Conservation (phyloP, 2,888 invertebrate genomes). For the Malthinus flaveolus region DNA sequence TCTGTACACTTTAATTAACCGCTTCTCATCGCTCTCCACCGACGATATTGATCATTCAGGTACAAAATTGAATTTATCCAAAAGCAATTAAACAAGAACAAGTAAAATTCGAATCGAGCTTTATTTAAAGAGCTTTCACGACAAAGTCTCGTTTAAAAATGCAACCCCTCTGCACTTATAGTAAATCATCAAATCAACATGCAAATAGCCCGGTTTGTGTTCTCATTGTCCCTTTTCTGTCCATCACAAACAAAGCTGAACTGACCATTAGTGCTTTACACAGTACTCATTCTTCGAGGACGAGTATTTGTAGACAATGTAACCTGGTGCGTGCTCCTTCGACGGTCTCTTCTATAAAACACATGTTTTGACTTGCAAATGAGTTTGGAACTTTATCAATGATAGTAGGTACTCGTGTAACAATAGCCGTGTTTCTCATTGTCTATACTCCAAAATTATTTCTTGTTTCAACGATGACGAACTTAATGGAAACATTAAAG, state of each 20-base stretch:
- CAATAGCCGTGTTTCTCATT: conserved; percentile 29
- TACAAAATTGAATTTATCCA: conserved; percentile 36
- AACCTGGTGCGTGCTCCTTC: conserved; percentile 28
- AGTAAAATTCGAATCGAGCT: conserved; percentile 30
- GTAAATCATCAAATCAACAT: conserved; percentile 37
- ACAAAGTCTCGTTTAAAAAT: conserved; percentile 33
- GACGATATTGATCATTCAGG: conserved; percentile 37
- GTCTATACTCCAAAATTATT: conserved; percentile 21
- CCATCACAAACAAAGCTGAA: conserved; percentile 33
- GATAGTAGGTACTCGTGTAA: conserved; percentile 30
- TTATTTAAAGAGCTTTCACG: conserved; percentile 21
- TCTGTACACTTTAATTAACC: conserved; percentile 46
- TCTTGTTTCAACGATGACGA: conserved; percentile 9
- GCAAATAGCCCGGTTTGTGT: conserved; percentile 32
- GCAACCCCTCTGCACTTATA: conserved; percentile 25
- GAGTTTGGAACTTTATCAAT: conserved; percentile 34
- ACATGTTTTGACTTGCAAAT: conserved; percentile 39
- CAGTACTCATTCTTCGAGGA: conserved; percentile 30
- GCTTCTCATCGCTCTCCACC: conserved; percentile 29
- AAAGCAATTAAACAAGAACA: conserved; percentile 6
- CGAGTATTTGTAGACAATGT: conserved; percentile 23
- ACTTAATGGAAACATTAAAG: conserved; percentile 21
- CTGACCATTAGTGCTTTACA: conserved; percentile 36
- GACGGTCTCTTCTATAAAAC: conserved; percentile 24
- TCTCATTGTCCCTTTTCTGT: conserved; percentile 31